These are phyloP conservation scores for Diadema setosum DNA, from an alignment of 35 echinoderm and acorn worm genomes.

Conservation along the genomic window DNA sequence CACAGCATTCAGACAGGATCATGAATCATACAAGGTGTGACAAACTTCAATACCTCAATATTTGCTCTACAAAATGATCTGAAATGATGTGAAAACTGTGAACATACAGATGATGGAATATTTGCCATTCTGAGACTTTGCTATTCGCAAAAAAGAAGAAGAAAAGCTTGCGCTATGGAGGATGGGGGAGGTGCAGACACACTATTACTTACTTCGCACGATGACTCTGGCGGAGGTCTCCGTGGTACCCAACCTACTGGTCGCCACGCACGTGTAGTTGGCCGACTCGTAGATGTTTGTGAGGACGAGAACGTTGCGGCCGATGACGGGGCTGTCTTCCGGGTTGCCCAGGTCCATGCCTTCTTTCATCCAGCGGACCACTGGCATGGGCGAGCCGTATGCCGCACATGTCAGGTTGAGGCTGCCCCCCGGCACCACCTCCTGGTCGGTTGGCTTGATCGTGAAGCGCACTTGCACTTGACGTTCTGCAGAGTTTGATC, in stretches of 20 bases:
- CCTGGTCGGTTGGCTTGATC: slow-evolving; percentile 53
- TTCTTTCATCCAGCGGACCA: slow-evolving; percentile 76
- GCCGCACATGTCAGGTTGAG: slow-evolving; percentile 82
- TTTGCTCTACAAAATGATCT: too few species aligned
- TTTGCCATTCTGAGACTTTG: too few species aligned
- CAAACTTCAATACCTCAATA: too few species aligned
- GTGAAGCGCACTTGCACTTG: slow-evolving; percentile 66
- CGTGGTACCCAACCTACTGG: slow-evolving; percentile 53
- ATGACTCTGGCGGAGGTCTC: slow-evolving; percentile 22
- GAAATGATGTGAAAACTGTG: too few species aligned
- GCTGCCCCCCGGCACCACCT: slow-evolving; percentile 75
- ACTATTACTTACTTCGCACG: slow-evolving; percentile 63
- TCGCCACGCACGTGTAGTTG: slow-evolving; percentile 82
- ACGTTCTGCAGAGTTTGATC: slow-evolving; percentile 48
- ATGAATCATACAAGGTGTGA: too few species aligned
- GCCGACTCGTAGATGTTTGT: slow-evolving; percentile 58
- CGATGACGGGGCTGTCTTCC: slow-evolving; percentile 52
- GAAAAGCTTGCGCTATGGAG: too few species aligned
- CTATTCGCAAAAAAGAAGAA: too few species aligned
- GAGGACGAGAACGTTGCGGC: slow-evolving; percentile 57
- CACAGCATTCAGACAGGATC: too few species aligned
- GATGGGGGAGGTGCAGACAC: not conserved
- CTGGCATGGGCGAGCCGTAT: slow-evolving; percentile 84
- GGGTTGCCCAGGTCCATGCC: slow-evolving; percentile 49
- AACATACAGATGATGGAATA: too few species aligned